A percentile compares a stretch with the other conserved stretches of the same genome.
phyloP scores from a whole-genome alignment of 2,113 vertebrate genomes.

The Psammodynastes pulverulentus region DNA sequence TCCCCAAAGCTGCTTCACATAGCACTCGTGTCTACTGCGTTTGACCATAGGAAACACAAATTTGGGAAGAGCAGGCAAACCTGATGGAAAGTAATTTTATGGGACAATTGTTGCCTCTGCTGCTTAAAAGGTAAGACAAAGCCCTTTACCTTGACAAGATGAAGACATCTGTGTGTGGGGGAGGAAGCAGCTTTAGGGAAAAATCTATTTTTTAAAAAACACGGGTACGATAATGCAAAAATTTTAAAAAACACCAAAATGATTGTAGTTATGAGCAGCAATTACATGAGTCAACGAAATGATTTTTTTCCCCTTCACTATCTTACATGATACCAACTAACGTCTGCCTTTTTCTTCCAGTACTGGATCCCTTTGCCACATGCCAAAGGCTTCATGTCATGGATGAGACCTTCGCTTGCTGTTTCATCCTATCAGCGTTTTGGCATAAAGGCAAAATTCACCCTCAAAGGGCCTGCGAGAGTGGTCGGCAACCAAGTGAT shows the following conservation, averaged over 20 bases:
- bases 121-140: background rate
- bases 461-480: background rate
- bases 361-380: background rate
- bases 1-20: background rate
- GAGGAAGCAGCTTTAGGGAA: background rate
- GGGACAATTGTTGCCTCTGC: background rate
- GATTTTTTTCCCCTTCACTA: background rate
- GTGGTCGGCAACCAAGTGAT: background rate
- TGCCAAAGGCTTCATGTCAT: conserved; percentile 36
- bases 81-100: background rate
- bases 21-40: background rate
- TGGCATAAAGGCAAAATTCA: background rate
- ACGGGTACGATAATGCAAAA: background rate
- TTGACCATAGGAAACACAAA: background rate
- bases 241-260: conserved; percentile 8
- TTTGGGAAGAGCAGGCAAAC: background rate
- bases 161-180: background rate
- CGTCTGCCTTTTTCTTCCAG: background rate
- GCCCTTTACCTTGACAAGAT: background rate
- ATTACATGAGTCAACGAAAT: background rate
- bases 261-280: conserved; percentile 20
- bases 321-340: background rate
- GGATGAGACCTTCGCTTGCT: background rate
- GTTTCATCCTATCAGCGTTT: conserved; percentile 8
- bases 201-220: background rate